Base-by-base conservation (phyloP, 2,888 invertebrate species). In the Gandaritis pyraliata region DNA sequence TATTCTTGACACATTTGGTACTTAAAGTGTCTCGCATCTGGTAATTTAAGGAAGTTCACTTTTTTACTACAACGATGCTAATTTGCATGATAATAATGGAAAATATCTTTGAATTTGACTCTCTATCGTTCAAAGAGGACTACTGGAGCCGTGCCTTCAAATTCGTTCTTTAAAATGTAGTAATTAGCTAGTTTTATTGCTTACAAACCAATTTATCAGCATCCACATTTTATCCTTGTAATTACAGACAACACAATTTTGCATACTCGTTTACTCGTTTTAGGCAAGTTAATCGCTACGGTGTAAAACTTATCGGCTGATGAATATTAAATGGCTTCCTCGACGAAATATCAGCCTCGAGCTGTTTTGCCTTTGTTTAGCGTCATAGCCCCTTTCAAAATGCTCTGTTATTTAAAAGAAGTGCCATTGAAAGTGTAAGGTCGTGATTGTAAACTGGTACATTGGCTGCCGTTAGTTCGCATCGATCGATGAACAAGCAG, bases 401-500 rank as follows among this genome's bases (percentile, higher is more conserved):
- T 56, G 43, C 30, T 50, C 23, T 58, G 30, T 54, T 61, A 64
- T 70, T 65, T 58, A 58, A 64, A 70, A 61, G 65, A 71, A 58
- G 33, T 65, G 41, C 66, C 51, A 70, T 72, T 56, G 74, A 77
- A 80, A 79, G 74, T 73, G 71, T 78, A 77, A 80, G 77, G 78
- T 80, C 73, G 72, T 38, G 61, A 71, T 65, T 53, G 45, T 66
- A 51, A 52, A 58, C 57, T 49, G 53, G 64, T 51, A 54, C 52
- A 45, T n/a, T 61, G 63, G 47, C 16, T 61, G 63, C 51, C 41
- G 61, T 58, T 60, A 62, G 54, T 72, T 64, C 72, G 63, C 71
- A 71, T 71, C 54, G 64, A 68, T 64, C 64, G 65, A 62, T 60
- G 76, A 69, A 71, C 72, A 73, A 73, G 74, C 76, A 90, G 90